These are phyloP conservation scores for Perca flavescens DNA, from an alignment of 2,113 vertebrate species.

Conservation along the genomic window DNA sequence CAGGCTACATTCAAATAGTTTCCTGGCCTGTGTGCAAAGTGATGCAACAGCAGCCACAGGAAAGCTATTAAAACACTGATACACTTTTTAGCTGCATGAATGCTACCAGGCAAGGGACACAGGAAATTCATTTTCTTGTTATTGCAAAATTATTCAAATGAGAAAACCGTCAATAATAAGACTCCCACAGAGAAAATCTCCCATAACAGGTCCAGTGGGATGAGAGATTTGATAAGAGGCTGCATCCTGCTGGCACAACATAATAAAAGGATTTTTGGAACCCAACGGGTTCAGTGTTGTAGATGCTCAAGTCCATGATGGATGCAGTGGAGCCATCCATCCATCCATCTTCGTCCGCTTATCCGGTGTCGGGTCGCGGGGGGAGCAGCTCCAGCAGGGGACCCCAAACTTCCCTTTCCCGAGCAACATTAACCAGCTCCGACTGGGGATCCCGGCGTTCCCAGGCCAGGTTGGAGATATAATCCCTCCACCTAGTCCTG, in stretches of 20 bases:
- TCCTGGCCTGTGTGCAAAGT: conserved; percentile 54
- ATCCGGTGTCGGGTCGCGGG: no score
- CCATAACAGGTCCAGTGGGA: conserved; percentile 67
- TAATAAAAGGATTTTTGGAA: conserved; percentile 62
- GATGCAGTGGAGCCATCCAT: conserved; percentile 21
- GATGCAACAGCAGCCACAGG: conserved; percentile 73
- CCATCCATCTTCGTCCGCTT: no score
- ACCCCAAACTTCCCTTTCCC: no score
- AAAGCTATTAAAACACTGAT: conserved; percentile 70
- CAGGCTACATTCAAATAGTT: conserved; percentile 62
- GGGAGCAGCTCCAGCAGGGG: no score
- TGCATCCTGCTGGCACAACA: conserved; percentile 52
- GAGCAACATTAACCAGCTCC: no score
- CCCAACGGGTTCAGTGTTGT: conserved; percentile 40
- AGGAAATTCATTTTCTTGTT: conserved; percentile 76
- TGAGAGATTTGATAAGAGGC: conserved; percentile 64
- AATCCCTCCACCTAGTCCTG: no score
- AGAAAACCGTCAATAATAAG: conserved; percentile 77
- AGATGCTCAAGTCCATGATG: conserved; percentile 38
- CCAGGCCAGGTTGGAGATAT: no score
- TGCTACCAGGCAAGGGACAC: conserved; percentile 58
- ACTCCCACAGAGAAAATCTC: conserved; percentile 74
- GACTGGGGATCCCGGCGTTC: no score
- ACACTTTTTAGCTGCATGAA: conserved; percentile 57
- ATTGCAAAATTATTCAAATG: conserved; percentile 83